Conservation (phyloP, 2,797 vertebrate species). For the Epinephelus awoara region DNA sequence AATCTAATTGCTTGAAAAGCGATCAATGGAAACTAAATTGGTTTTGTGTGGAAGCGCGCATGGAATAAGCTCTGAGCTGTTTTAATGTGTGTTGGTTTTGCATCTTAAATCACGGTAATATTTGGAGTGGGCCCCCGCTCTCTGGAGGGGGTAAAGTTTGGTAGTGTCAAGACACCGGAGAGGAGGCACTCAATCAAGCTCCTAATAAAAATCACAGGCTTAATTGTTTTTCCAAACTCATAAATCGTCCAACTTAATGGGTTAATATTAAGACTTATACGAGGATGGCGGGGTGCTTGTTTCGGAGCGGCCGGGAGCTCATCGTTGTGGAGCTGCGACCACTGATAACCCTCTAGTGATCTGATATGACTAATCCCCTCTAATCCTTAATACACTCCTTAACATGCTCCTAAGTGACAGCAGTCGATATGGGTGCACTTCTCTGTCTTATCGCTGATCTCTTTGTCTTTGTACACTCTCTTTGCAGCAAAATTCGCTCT, state of each 20-base stretch:
- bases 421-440: conserved; percentile 81
- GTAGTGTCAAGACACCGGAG: conserved; percentile 60
- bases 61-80: conserved; percentile 81
- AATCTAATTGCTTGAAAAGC: conserved; percentile 86
- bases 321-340: conserved; percentile 75
- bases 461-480: conserved; percentile 79
- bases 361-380: conserved; percentile 86
- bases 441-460: conserved; percentile 79
- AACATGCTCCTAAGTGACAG: conserved; percentile 85
- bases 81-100: conserved; percentile 84
- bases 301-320: conserved; percentile 61
- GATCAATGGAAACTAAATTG: conserved; percentile 86
- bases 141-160: conserved; percentile 73
- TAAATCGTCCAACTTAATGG: conserved; percentile 75
- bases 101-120: conserved; percentile 84
- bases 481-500: conserved; percentile 61
- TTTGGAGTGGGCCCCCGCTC: conserved; percentile 69
- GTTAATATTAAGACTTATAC: conserved; percentile 72
- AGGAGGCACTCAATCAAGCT: conserved; percentile 77
- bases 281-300: conserved; percentile 49
- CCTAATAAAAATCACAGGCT: conserved; percentile 82
- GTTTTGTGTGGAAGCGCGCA: conserved; percentile 85
- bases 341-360: conserved; percentile 84
- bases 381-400: conserved; percentile 87
- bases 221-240: conserved; percentile 82